A percentile compares a stretch with the other conserved stretches of the same genome.
phyloP scores from a whole-genome alignment of 2,113 vertebrate species.

The Oophaga pumilio region DNA sequence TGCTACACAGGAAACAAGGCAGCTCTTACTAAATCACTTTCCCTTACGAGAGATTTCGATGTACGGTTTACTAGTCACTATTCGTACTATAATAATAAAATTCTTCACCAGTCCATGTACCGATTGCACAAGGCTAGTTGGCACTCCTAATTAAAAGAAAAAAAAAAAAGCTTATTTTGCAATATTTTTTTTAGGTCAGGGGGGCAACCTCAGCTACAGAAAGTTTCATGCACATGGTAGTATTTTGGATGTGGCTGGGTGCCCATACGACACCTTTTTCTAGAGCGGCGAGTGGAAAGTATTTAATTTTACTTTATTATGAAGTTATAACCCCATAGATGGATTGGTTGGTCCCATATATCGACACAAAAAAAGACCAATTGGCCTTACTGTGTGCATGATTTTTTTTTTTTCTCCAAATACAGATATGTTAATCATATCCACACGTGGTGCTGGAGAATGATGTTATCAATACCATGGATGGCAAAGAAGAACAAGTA shows the following conservation, averaged over 20 bases:
- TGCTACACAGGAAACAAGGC: constrained; percentile 34
- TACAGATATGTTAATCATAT: not conserved
- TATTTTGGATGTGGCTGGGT: not conserved
- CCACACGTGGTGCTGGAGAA: too few relatives aligned
- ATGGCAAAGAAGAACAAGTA: too few relatives aligned
- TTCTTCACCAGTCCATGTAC: not conserved
- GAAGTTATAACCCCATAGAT: too few relatives aligned
- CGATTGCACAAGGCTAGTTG: too few relatives aligned
- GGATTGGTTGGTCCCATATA: too few relatives aligned
- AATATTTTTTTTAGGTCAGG: not conserved
- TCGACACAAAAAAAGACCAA: too few relatives aligned
- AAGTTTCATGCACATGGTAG: not conserved
- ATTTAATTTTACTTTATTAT: too few relatives aligned
- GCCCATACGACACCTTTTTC: not conserved
- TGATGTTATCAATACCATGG: too few relatives aligned
- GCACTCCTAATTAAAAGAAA: not conserved
- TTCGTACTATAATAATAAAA: not conserved
- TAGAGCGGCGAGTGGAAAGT: too few relatives aligned
- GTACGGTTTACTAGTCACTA: not conserved
- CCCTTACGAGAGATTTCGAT: constrained; percentile 7
- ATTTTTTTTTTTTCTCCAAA: not conserved
- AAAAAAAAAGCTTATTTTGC: not conserved
- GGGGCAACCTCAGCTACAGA: not conserved
- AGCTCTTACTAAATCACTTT: constrained; percentile 49
- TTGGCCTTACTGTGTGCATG: not conserved